Percentiles rank a stretch among this genome's conserved stretches.
Conservation (phyloP, 1,140 invertebrate species). For the Heterodera schachtii region DNA sequence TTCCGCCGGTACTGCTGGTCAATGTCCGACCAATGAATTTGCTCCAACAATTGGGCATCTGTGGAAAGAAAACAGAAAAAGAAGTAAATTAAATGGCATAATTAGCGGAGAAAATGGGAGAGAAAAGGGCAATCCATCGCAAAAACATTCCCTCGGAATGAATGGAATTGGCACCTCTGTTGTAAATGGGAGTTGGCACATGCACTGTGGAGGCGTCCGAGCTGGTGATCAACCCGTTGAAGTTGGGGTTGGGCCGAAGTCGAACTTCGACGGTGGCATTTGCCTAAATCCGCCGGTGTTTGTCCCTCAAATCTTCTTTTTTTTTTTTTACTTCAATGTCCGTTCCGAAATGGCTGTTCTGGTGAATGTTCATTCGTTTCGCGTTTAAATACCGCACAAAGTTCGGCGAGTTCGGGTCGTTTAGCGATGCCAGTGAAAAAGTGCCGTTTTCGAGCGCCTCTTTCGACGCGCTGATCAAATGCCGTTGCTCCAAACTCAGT, state of each 20-base stretch:
- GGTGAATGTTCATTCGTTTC: constrained; percentile 50
- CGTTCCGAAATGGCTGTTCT: constrained; percentile 41
- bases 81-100: neutral
- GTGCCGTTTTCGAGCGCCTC: constrained; percentile 33
- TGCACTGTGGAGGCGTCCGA: constrained; percentile 63
- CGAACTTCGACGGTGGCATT: constrained; percentile 44
- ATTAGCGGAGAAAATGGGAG: too few species aligned
- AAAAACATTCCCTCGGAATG: constrained; percentile 17
- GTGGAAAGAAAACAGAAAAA: constrained; percentile 7
- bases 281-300: neutral
- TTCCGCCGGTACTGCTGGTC: constrained; percentile 63
- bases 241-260: constrained; percentile 59
- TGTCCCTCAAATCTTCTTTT: neutral
- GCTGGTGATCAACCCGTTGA: constrained; percentile 59
- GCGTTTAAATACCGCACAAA: constrained; percentile 63
- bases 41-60: constrained; percentile 59
- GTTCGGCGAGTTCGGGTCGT: constrained; percentile 53
- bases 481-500: constrained; percentile 55
- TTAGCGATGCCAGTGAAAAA: constrained; percentile 36
- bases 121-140: too few species aligned
- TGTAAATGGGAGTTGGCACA: constrained; percentile 64
- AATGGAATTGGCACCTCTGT: constrained; percentile 50
- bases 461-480: constrained; percentile 41
- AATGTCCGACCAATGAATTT: constrained; percentile 64
- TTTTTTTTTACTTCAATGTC: constrained; percentile 27